Base-by-base conservation (phyloP, 2,888 invertebrate species). In the Lordiphosa fenestrarum region DNA sequence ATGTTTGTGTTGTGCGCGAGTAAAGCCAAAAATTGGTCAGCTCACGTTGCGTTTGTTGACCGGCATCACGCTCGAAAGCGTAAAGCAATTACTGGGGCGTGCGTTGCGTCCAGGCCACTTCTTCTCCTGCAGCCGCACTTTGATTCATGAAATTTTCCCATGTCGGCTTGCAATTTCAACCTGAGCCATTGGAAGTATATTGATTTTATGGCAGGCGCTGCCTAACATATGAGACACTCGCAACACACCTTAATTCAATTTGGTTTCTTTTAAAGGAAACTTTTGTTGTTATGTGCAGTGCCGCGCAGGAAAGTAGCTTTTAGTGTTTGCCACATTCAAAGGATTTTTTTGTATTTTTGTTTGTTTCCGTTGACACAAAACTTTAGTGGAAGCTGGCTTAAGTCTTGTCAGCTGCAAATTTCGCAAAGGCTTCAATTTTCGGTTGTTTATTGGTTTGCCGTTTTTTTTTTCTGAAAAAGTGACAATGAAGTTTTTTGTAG, bases 131-230 rank as follows among this genome's bases (percentile, higher is more conserved):
- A 38, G 53, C 62, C 71, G 25, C 25, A 6, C 65, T 66, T 76
- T 84, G 84, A 81, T 84, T 77, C 84, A 77, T 84, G 84, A 84
- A 84, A 84, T 77, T 82, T 73, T n/a, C 23, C 13, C 19, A 47
- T 35, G 44, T 51, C 56, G 40, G 12, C 19, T 37, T 30, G 36
- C 37, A 36, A 2, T 46, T 12, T 38, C 3, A 12, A 51, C 41
- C 23, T 21, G 44, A 12, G 15, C 35, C 15, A 33, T 46, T 53
- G 41, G 12, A 33, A 41, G 12, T 74, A 68, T 73, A 83, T 76
- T 77, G 84, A 80, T 73, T 83, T 73, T 80, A 65, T 49, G 13
- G 42, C 64, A 60, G 41, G 47, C 54, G 44, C 60, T 64, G 63
- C 60, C 64, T 6, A 25, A 12, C 38, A n/a, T 10, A 5, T 39